Evolutionary conservation across 2,888 invertebrate species (phyloP), one percentile per base, ranked within the genome.

Genomic region (Drosophila greeni): DNA sequence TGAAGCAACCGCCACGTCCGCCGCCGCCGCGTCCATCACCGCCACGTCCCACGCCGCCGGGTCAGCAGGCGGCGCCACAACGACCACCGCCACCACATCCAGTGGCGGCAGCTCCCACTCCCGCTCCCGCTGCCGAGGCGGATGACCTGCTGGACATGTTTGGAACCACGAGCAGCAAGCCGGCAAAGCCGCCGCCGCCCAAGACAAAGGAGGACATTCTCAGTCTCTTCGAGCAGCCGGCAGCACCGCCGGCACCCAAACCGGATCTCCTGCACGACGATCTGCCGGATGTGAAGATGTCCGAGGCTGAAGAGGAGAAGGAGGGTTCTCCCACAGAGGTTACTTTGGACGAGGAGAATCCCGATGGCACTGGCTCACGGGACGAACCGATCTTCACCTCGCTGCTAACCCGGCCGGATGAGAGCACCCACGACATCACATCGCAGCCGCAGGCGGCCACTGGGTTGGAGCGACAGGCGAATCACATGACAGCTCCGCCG

Each of bases 151-250:
- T 92, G 61, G 92, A 92, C 65, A 88, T 89, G 87, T 89, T 89
- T 66, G 89, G 89, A 2, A 85, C 85, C 49, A 76, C 73, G 49
- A 61, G 39, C 54, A 62, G 42, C 43, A 91, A 91, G 20, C 91
- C 89, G n/a, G 76, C 91, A 1, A 90, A 89, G 52, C 91, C 92
- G 3, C 88, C 89, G 24, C 85, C 88, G 5, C 89, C 88, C 48
- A 91, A 92, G 39, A 90, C 91, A 7, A 92, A 91, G 66, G 91
- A 92, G 84, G 92, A 90, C 47, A 92, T 92, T 54, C 81, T 92
- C 36, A 92, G 92, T 82, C 86, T 92, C 43, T 92, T 92, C 71
- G 84, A 86, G 47, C 87, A 88, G 66, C 87, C 88, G 6, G 59
- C 84, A n/a, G 80, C 77, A 6, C 80, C 74, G 49, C 76, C 85